Percentiles rank a stretch among this genome's conserved stretches.
phyloP scores from a whole-genome alignment of 2,113 vertebrate genomes.

The Bostrychus sinensis region DNA sequence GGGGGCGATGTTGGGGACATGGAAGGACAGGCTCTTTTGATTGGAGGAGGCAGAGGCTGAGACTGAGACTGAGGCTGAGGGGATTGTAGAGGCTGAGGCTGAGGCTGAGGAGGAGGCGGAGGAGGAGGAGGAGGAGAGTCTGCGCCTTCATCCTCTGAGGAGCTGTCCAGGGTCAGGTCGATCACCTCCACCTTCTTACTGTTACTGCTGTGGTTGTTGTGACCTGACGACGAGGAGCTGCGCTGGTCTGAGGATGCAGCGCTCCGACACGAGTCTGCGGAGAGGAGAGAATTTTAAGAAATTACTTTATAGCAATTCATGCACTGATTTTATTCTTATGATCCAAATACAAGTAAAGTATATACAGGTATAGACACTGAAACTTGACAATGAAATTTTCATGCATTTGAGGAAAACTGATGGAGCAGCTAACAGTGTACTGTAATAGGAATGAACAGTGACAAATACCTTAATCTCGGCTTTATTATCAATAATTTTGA shows the following conservation, averaged over 20 bases:
- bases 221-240: conserved; percentile 78
- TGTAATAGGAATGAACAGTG: too few species aligned
- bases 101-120: conserved; percentile 66
- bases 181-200: conserved; percentile 96
- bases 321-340: too few species aligned
- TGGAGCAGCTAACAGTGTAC: too few species aligned
- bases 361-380: too few species aligned
- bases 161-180: conserved; percentile 96
- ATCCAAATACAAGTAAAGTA: too few species aligned
- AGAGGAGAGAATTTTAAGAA: neutral
- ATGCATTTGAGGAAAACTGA: too few species aligned
- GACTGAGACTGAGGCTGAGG: neutral
- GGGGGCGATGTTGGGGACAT: conserved; percentile 90
- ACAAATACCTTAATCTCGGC: too few species aligned
- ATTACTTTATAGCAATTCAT: too few species aligned
- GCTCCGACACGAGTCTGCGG: conserved; percentile 83
- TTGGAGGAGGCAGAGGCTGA: conserved; percentile 75
- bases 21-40: conserved; percentile 91
- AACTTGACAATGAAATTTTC: too few species aligned
- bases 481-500: too few species aligned
- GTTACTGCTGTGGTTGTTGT: conserved; percentile 73
- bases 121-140: conserved; percentile 53
- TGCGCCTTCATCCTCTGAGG: conserved; percentile 92
- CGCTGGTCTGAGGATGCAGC: conserved; percentile 85
- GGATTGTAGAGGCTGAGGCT: neutral